Evolutionary conservation across 2,113 vertebrate genomes (phyloP).

Genomic region (Acanthisitta chloris): DNA sequence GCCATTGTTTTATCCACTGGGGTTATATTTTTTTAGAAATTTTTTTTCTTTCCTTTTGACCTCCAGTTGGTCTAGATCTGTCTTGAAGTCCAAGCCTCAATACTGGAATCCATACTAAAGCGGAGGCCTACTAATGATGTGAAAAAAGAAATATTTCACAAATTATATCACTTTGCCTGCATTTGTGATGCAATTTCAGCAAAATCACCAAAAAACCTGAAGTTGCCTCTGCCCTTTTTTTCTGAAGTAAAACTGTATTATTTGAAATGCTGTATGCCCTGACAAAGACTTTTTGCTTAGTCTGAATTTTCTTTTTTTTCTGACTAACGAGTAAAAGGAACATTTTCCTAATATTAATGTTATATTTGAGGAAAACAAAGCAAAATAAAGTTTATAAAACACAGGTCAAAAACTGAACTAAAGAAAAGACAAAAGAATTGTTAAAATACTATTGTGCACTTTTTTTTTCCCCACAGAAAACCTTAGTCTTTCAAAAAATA

Average conservation of each 20-base stretch:
- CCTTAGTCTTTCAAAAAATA: background rate
- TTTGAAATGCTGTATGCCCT: background rate
- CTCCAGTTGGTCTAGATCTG: background rate
- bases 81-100: background rate
- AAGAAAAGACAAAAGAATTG: background rate
- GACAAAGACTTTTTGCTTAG: background rate
- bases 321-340: background rate
- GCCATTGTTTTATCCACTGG: background rate
- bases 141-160: background rate
- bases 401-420: background rate
- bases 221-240: background rate
- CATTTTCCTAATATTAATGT: background rate
- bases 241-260: background rate
- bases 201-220: background rate
- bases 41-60: background rate
- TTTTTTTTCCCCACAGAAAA: background rate
- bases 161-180: background rate
- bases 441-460: background rate
- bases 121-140: background rate
- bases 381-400: background rate
- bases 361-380: background rate
- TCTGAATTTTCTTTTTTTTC: background rate
- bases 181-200: background rate
- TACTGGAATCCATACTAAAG: background rate
- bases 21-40: background rate